Conservation (phyloP, 2,797 vertebrate genomes). For the Eidolon dupreanum region DNA sequence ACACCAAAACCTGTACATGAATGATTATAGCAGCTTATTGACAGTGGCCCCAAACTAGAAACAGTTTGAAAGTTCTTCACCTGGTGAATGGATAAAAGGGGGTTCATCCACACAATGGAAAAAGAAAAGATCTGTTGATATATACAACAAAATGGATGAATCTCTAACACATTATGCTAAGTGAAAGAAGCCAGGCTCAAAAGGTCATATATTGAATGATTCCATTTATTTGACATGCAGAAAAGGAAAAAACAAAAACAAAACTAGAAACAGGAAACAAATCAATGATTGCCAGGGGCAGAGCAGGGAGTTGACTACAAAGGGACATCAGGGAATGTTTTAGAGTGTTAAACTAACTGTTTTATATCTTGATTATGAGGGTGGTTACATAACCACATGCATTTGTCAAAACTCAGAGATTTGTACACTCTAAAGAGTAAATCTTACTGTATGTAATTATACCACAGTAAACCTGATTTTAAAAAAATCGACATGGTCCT, state of each 20-base stretch:
- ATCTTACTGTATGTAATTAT: not conserved
- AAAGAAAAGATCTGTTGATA: not conserved
- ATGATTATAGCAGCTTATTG: conserved; percentile 23
- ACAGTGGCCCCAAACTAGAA: conserved; percentile 45
- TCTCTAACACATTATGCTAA: not conserved
- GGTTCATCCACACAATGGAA: not conserved
- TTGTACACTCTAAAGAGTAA: not conserved
- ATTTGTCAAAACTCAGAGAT: not conserved
- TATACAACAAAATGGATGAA: not conserved
- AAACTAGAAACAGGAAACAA: not conserved
- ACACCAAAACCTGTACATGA: conserved; percentile 27
- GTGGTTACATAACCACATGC: not conserved
- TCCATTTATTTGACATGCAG: not conserved
- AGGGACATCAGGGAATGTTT: not conserved
- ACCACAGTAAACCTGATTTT: not conserved
- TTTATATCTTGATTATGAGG: not conserved
- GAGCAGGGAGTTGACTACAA: too few species aligned
- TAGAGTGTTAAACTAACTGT: not conserved
- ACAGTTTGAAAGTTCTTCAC: conserved; percentile 27
- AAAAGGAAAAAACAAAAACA: not conserved
- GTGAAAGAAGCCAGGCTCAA: conserved; percentile 39
- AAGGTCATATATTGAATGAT: not conserved
- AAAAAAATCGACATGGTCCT: not conserved
- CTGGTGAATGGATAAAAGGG: not conserved
- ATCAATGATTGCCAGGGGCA: not conserved